Base-by-base conservation (phyloP, 1,140 invertebrate genomes). In the Dendrolimus kikuchii region DNA sequence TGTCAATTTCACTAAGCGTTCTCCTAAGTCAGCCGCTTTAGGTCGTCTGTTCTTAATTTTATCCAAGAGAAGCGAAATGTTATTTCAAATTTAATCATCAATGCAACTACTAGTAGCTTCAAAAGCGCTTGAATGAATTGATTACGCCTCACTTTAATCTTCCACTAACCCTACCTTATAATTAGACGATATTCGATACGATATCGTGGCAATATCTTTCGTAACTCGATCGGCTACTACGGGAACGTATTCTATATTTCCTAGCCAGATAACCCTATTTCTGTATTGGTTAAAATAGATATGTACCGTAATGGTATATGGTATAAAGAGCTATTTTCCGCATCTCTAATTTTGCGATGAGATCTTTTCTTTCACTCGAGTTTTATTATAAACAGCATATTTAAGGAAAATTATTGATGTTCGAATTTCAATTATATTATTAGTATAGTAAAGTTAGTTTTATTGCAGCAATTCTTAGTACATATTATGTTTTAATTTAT, bases 111-210 rank as follows among this genome's bases (percentile, higher is more conserved):
- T 23, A 23, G 23, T 23, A 23, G 23, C 23, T 23, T 23, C 3
- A 23, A 23, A 2, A 23, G 23, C 23, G n/a, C 51, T 50, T 60
- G 55, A 68, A 67, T 68, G 66, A 72, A 75, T 62, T 64, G 52
- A 66, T 60, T 60, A 68, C 70, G 62, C 56, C 59, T 62, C 57
- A 66, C 74, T 67, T 37, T 10, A 47, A 45, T 45, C 43, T 41
- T 42, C 46, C 44, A 38, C 51, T 2, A 8, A 70, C 74, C 71
- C 68, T 76, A 79, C 81, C 81, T 80, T 85, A 81, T 82, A 85
- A 85, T 85, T 85, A 85, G 74, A 78, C 73, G 71, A 78, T 85
- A 85, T 82, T 82, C 77, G 74, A 84, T 79, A 73, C 74, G 81
- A 85, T 85, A 82, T 73, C 76, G 73, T 69, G 67, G 77, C 76